Evolutionary conservation across 1,140 invertebrate genomes (phyloP).

Genomic region (Brevipalpus yothersi): DNA sequence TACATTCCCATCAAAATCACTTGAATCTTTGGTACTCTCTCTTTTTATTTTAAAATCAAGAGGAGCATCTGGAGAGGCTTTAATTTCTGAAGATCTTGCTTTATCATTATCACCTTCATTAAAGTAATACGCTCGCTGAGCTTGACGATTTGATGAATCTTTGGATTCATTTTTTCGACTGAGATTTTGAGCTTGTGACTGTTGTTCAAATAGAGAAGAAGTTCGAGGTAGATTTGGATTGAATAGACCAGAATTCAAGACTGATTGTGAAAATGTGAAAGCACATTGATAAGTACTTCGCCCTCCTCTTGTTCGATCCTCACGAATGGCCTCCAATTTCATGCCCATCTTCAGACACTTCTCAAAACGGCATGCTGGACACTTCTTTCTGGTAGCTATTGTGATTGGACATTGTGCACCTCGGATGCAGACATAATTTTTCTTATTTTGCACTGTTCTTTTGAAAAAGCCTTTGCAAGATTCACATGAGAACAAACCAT

Average conservation of each 20-base stretch:
- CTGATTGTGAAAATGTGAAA: conserved; percentile 39
- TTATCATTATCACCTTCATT: too few species aligned
- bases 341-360: conserved; percentile 87
- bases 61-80: background rate
- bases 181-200: background rate
- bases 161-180: background rate
- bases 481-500: conserved; percentile 89
- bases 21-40: background rate
- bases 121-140: background rate
- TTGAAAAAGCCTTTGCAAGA: conserved; percentile 96
- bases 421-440: conserved; percentile 78
- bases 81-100: background rate
- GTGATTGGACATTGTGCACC: conserved; percentile 66
- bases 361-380: conserved; percentile 80
- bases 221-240: background rate
- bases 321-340: conserved; percentile 87
- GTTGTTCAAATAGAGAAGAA: background rate
- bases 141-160: background rate
- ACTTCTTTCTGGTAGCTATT: conserved; percentile 78
- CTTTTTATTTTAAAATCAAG: background rate
- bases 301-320: conserved; percentile 77
- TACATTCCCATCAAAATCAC: background rate
- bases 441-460: conserved; percentile 86
- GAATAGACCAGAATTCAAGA: conserved; percentile 18
- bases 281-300: conserved; percentile 84